phyloP scores from a whole-genome alignment of 2,797 vertebrate species.

The Channallabes apus region DNA sequence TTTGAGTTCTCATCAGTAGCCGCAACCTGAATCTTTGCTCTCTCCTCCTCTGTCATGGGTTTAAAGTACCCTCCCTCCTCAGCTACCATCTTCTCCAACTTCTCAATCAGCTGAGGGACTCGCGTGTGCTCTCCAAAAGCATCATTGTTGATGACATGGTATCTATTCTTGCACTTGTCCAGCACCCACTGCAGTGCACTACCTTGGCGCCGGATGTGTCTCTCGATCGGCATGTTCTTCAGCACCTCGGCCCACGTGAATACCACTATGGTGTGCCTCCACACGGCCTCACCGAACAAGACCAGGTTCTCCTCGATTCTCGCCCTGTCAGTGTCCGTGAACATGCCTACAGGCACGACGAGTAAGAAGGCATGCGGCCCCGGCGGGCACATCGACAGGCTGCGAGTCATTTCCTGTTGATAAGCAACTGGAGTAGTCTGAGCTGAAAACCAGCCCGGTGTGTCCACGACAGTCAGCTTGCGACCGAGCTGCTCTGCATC shows the following conservation, averaged over 20 bases:
- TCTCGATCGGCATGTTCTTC: conserved; percentile 72
- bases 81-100: conserved; percentile 74
- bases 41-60: conserved; percentile 54
- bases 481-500: conserved; percentile 61
- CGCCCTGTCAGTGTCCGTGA: conserved; percentile 72
- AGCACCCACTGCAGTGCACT: conserved; percentile 75
- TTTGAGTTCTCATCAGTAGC: conserved; percentile 62
- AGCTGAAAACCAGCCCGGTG: conserved; percentile 78
- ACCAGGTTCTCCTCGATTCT: conserved; percentile 75
- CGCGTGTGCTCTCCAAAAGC: conserved; percentile 75
- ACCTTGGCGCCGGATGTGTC: conserved; percentile 77
- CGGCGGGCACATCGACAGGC: conserved; percentile 68
- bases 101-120: conserved; percentile 70
- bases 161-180: conserved; percentile 75
- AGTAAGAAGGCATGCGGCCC: conserved; percentile 80
- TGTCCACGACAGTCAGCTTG: conserved; percentile 76
- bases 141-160: conserved; percentile 76
- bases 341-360: conserved; percentile 78
- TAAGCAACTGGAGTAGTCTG: conserved; percentile 68
- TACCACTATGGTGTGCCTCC: conserved; percentile 76
- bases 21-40: conserved; percentile 47
- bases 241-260: conserved; percentile 78
- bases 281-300: conserved; percentile 72
- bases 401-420: conserved; percentile 70
- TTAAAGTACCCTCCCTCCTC: conserved; percentile 69